Evolutionary conservation across 2,888 invertebrate genomes (phyloP), one percentile per base, ranked within the genome.

Genomic region (Watsonalla cultraria): DNA sequence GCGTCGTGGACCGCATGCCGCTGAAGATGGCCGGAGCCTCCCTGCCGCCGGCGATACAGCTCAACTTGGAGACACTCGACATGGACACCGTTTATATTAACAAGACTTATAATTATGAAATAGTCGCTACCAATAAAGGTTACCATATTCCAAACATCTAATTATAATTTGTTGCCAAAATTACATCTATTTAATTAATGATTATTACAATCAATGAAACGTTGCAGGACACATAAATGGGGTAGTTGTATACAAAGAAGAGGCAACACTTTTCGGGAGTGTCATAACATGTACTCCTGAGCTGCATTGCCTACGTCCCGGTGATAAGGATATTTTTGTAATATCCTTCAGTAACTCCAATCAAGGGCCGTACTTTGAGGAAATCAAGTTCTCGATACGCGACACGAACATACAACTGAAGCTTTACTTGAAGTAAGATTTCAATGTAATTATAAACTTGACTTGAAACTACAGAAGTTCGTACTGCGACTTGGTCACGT

Each of bases 311-410:
- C 65, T 94, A 45, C 69, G 85, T 37, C 92, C 93, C 0, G 91
- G 89, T 5, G 85, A 92, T 42, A 84, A 86, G 57, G 85, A 90
- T 46, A 82, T 88, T 7, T 92, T 94, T 67, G 80, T 90, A 8
- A 73, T 94, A 6, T 84, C 91, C 0, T 94, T 93, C 70, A 83
- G 82, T 33, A 93, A 93, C 51, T 87, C 89, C 7, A 90, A 90
- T 35, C 92, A 92, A 64, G 94, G 94, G 46, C 87, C 91, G 7
- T 94, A 93, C 69, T 84, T 93, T 51, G 94, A 94, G 78, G 92
- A 92, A 73, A 73, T 94, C 2, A 84, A 92, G 58, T 94, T 94
- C 71, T 54, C 70, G 2, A 90, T 94, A 54, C 85, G 89, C n/a
- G 93, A 93, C 64, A 93, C 94, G 0, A 74, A 80, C 52, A 92